Conservation (phyloP, 2,888 invertebrate genomes). For the Hesperia comma region DNA sequence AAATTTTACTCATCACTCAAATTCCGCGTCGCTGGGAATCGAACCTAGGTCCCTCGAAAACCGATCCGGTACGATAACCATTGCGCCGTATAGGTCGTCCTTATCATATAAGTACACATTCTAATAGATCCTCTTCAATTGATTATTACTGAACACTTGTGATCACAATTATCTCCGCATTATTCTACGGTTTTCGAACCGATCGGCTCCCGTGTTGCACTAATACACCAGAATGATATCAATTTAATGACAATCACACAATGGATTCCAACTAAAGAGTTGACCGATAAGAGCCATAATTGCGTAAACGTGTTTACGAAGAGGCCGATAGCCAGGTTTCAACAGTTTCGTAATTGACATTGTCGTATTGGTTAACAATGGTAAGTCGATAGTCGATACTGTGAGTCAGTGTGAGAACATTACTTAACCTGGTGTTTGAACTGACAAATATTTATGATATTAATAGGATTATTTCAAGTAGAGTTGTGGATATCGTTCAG, state of each 20-base stretch:
- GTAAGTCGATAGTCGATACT: constrained; percentile 28
- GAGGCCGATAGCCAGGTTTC: constrained; percentile 24
- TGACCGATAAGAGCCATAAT: constrained; percentile 25
- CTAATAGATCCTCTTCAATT: neutral
- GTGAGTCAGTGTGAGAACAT: constrained; percentile 23
- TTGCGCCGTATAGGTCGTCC: too few species aligned
- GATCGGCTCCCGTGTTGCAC: constrained; percentile 1
- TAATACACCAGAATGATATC: constrained; percentile 14
- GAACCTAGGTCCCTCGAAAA: too few species aligned
- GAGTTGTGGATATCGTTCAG: too few species aligned
- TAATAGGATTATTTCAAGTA: too few species aligned
- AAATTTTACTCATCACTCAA: too few species aligned
- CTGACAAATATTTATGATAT: constrained; percentile 10
- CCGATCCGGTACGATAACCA: too few species aligned
- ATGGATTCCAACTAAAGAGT: constrained; percentile 1
- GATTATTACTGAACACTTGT: constrained; percentile 4
- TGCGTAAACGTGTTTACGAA: constrained; percentile 21
- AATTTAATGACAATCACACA: constrained; percentile 1
- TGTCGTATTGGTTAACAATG: constrained; percentile 33
- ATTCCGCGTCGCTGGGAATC: too few species aligned
- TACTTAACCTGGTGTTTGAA: constrained; percentile 12
- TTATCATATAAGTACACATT: neutral
- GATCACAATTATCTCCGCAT: constrained; percentile 10
- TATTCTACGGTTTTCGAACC: constrained; percentile 8
- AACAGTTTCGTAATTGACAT: constrained; percentile 33